These are phyloP conservation scores for Pteropus alecto DNA, from an alignment of 2,113 vertebrate genomes.

Conservation along the genomic window DNA sequence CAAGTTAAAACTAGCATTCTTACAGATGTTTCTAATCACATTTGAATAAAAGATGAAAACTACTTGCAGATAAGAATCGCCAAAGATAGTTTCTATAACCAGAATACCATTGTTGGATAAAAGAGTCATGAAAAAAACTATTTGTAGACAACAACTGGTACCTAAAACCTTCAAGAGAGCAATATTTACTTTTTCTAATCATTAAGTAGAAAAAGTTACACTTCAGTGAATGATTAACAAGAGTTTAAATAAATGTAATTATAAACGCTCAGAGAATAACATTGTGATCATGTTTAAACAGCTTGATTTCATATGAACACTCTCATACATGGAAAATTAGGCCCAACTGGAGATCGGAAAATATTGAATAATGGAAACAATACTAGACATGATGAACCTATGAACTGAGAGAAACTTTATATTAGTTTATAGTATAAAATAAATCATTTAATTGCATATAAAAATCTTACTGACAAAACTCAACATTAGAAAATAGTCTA, in stretches of 20 bases:
- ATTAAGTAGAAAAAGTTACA: slow-evolving; percentile 67
- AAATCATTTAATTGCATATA: background rate
- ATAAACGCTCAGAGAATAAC: slow-evolving; percentile 63
- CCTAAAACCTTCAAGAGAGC: slow-evolving; percentile 55
- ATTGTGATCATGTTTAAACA: slow-evolving; percentile 64
- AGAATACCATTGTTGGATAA: background rate
- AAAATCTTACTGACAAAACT: slow-evolving; percentile 8
- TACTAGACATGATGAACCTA: background rate
- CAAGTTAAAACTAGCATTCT: background rate
- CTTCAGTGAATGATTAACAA: slow-evolving; percentile 75
- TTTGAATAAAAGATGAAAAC: slow-evolving; percentile 34
- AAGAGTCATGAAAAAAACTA: background rate
- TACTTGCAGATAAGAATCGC: background rate
- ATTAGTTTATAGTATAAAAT: background rate
- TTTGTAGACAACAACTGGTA: slow-evolving; percentile 1
- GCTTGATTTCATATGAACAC: slow-evolving; percentile 57
- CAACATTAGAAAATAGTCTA: slow-evolving; percentile 25
- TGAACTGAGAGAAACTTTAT: background rate
- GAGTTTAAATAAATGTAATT: slow-evolving; percentile 72
- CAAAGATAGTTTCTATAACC: background rate
- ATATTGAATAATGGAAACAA: background rate
- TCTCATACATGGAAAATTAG: slow-evolving; percentile 53
- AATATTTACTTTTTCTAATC: slow-evolving; percentile 72
- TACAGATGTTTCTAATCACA: slow-evolving; percentile 1
- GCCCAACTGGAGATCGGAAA: slow-evolving; percentile 1